These are phyloP conservation scores for Gryllus longicercus DNA, from an alignment of 2,888 invertebrate genomes.

Conservation along the genomic window DNA sequence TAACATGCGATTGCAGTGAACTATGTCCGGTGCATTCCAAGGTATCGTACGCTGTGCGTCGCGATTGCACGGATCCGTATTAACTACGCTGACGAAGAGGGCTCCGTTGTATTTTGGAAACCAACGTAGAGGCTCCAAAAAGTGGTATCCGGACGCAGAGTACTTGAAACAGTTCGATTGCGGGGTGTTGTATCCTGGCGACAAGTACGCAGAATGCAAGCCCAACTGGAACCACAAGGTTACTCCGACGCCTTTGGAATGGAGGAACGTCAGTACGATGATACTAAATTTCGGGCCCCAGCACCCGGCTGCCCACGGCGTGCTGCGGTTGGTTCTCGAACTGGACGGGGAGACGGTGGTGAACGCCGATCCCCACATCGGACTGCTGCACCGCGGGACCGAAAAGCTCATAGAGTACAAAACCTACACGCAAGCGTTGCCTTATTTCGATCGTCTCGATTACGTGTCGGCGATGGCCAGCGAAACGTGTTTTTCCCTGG, in stretches of 20 bases:
- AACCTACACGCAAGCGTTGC: constrained; percentile 78
- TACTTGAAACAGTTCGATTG: constrained; percentile 56
- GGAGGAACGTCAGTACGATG: constrained; percentile 30
- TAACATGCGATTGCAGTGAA: too few species aligned
- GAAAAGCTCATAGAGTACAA: constrained; percentile 89
- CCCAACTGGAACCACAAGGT: constrained; percentile 33
- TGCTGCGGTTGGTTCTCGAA: constrained; percentile 77
- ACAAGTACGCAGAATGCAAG: constrained; percentile 45
- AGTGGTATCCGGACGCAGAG: constrained; percentile 66
- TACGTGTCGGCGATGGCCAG: constrained; percentile 82
- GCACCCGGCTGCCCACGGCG: constrained; percentile 91
- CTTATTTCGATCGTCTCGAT: constrained; percentile 83
- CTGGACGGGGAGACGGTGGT: constrained; percentile 67
- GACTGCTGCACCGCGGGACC: constrained; percentile 81
- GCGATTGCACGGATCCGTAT: too few species aligned
- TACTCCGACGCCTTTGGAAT: constrained; percentile 26
- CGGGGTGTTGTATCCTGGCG: constrained; percentile 57
- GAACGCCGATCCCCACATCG: constrained; percentile 67
- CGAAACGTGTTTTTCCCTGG: constrained; percentile 73
- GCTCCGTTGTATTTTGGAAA: neutral
- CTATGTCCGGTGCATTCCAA: too few species aligned
- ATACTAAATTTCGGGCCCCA: constrained; percentile 81
- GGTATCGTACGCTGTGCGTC: too few species aligned
- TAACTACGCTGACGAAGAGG: too few species aligned
- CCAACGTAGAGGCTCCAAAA: constrained; percentile 38